A percentile compares a stretch with the other conserved stretches of the same genome.
These are phyloP conservation scores for Cercopithecus neglectus DNA, from an alignment of 2,797 vertebrate genomes.

Conservation along the genomic window DNA sequence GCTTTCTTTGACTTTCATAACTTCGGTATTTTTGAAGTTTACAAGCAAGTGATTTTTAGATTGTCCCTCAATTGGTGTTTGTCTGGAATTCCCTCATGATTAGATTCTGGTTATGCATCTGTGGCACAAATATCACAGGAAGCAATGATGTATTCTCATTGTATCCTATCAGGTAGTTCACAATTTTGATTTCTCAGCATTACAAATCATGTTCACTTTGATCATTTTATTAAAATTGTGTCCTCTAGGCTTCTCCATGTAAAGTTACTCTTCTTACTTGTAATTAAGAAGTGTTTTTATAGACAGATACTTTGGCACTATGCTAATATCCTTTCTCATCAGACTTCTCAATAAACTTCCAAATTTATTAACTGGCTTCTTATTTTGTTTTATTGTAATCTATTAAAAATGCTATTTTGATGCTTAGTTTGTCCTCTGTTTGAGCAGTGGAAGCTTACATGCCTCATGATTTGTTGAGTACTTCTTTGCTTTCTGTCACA, in stretches of 20 bases:
- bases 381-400: neutral
- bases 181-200: neutral
- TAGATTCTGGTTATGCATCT: neutral
- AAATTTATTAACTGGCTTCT: neutral
- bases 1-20: neutral
- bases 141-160: neutral
- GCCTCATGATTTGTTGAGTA: neutral
- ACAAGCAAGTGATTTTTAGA: neutral
- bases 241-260: neutral
- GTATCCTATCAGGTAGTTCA: neutral
- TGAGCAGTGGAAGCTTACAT: neutral
- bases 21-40: neutral
- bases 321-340: neutral
- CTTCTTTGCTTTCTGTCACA: neutral
- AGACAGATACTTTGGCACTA: neutral
- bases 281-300: neutral
- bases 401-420: neutral
- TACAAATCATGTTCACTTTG: neutral
- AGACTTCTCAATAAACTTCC: neutral
- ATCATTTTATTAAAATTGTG: neutral
- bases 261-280: neutral
- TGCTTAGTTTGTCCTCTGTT: neutral
- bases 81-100: neutral
- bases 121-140: neutral
- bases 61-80: neutral